Evolutionary conservation across 2,113 vertebrate genomes (phyloP).

Genomic region (Pygoscelis adeliae): DNA sequence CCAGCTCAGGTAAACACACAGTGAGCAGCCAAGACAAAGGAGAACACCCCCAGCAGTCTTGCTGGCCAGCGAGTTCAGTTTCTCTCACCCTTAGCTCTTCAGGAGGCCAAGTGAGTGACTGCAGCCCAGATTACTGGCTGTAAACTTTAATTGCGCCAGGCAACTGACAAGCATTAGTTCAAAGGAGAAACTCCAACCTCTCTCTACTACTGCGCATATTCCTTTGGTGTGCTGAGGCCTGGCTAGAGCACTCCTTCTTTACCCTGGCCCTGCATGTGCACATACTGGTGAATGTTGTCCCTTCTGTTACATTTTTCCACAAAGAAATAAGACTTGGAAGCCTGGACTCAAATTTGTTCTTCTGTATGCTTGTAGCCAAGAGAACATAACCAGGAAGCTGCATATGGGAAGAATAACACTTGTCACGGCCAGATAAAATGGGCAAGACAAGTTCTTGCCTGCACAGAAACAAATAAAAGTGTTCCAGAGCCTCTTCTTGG

Average conservation of each 20-base stretch:
- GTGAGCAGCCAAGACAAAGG: neutral
- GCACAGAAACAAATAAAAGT: neutral
- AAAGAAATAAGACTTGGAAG: neutral
- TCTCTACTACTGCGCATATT: accelerated
- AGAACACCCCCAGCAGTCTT: neutral
- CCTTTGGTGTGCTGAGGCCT: neutral
- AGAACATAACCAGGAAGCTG: neutral
- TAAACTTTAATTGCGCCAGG: neutral
- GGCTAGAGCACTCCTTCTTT: neutral
- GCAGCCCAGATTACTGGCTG: neutral
- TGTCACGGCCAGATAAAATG: neutral
- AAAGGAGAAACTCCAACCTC: neutral
- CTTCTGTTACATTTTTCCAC: neutral
- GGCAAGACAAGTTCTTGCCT: neutral
- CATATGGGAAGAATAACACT: neutral
- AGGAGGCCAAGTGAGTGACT: neutral
- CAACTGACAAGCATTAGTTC: neutral
- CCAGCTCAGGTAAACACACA: neutral
- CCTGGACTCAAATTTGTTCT: neutral
- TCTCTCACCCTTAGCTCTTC: neutral
- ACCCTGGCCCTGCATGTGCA: neutral
- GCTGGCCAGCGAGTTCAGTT: neutral
- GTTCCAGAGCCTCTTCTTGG: neutral
- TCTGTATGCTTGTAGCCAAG: neutral
- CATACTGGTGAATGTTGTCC: neutral